These are phyloP conservation scores for Aldabrachelys gigantea DNA, from an alignment of 2,113 vertebrate species.

Conservation along the genomic window DNA sequence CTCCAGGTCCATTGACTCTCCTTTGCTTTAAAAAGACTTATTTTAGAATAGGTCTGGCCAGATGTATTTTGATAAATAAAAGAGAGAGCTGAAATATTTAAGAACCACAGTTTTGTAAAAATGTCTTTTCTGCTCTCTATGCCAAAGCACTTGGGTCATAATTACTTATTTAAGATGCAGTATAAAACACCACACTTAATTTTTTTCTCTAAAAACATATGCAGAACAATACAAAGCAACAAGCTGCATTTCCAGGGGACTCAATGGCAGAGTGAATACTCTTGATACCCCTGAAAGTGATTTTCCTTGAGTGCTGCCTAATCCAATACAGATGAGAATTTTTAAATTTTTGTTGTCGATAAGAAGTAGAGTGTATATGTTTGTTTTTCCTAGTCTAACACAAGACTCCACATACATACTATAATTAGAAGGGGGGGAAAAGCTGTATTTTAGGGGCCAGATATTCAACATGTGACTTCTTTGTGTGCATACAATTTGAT, in stretches of 20 bases:
- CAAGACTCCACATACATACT: background rate
- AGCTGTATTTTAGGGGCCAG: background rate
- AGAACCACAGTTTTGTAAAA: background rate
- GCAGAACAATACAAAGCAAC: background rate
- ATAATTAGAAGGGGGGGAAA: background rate
- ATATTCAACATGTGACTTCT: background rate
- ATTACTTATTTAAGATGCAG: constrained; percentile 50
- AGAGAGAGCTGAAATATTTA: constrained; percentile 25
- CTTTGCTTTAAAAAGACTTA: constrained; percentile 13
- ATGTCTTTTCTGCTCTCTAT: constrained; percentile 22
- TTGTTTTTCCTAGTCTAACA: background rate
- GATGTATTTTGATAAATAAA: constrained; percentile 12
- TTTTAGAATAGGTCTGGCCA: constrained; percentile 22
- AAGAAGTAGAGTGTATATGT: background rate
- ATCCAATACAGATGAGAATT: background rate
- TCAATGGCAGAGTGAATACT: background rate
- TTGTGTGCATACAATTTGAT: background rate
- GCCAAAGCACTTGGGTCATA: constrained; percentile 34
- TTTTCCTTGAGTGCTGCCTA: background rate
- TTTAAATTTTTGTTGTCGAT: constrained; percentile 16
- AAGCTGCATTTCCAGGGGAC: constrained; percentile 13
- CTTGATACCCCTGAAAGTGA: background rate
- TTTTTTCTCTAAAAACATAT: constrained; percentile 7
- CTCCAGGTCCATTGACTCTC: constrained; percentile 21
- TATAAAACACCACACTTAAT: background rate